A percentile compares a stretch with the other conserved stretches of the same genome.
Conservation (phyloP, 2,113 vertebrate species). For the Aegithalos caudatus region DNA sequence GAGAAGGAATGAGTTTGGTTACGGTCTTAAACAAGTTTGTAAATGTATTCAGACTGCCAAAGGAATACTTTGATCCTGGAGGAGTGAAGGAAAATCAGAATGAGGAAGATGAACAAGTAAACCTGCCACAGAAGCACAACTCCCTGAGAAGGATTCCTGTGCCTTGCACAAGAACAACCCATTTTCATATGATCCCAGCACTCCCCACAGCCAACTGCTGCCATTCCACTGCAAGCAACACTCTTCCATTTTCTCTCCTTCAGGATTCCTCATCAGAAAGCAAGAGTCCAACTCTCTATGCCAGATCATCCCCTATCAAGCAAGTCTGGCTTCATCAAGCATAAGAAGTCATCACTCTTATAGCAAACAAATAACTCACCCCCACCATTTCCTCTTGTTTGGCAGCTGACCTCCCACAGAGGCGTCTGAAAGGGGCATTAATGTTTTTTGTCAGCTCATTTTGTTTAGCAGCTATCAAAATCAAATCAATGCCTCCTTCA, state of each 20-base stretch:
- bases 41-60: not conserved
- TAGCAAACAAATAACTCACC: slow-evolving; percentile 28
- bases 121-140: fast-evolving
- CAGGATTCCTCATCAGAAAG: not conserved
- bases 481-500: slow-evolving; percentile 62
- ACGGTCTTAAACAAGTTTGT: not conserved
- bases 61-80: not conserved
- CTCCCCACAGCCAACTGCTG: slow-evolving; percentile 24
- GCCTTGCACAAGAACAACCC: not conserved
- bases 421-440: slow-evolving; percentile 50
- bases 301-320: slow-evolving; percentile 3
- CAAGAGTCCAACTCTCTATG: not conserved
- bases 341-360: slow-evolving; percentile 52
- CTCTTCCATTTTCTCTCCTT: not conserved
- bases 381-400: slow-evolving; percentile 19
- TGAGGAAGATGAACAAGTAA: not conserved
- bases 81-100: not conserved
- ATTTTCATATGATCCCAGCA: not conserved
- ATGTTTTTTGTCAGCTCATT: slow-evolving; percentile 49
- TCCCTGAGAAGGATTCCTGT: not conserved
- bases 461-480: slow-evolving; percentile 65
- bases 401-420: slow-evolving; percentile 61
- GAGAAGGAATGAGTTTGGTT: not conserved
- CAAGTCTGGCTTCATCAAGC: slow-evolving; percentile 10
- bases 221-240: not conserved